These are phyloP conservation scores for Frankliniella intonsa DNA, from an alignment of 2,888 invertebrate genomes.

Conservation along the genomic window DNA sequence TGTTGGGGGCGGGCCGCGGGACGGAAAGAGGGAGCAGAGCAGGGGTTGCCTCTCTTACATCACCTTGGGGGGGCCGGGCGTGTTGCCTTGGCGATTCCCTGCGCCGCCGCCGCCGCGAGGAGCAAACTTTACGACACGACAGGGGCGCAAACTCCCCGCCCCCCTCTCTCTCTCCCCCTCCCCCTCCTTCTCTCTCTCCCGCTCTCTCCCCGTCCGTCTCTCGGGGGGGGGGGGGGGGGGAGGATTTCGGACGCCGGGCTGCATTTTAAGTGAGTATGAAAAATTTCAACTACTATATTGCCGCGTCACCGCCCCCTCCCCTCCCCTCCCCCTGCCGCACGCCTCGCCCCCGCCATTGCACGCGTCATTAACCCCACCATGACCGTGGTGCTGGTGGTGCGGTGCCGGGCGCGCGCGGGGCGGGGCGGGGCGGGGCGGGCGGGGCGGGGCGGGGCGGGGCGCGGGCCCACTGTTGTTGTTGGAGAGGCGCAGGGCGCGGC, in stretches of 20 bases:
- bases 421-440: not conserved
- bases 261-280: too few relatives aligned
- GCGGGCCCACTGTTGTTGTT: not conserved
- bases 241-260: too few relatives aligned
- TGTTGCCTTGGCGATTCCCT: not conserved
- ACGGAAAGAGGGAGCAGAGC: too few relatives aligned
- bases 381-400: not conserved
- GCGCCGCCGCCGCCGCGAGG: not conserved
- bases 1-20: too few relatives aligned
- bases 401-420: not conserved
- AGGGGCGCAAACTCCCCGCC: too few relatives aligned
- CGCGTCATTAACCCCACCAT: too few relatives aligned
- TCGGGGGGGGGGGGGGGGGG: not conserved
- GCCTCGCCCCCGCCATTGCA: too few relatives aligned
- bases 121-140: not conserved
- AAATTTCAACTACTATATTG: too few relatives aligned
- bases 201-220: not conserved
- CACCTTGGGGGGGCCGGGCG: not conserved
- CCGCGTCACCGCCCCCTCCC: too few relatives aligned
- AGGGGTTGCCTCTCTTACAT: not conserved
- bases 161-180: not conserved
- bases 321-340: too few relatives aligned
- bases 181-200: not conserved
- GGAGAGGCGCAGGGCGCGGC: not conserved
- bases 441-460: not conserved